Conservation (phyloP, 2,797 vertebrate species). For the Otus scops region DNA sequence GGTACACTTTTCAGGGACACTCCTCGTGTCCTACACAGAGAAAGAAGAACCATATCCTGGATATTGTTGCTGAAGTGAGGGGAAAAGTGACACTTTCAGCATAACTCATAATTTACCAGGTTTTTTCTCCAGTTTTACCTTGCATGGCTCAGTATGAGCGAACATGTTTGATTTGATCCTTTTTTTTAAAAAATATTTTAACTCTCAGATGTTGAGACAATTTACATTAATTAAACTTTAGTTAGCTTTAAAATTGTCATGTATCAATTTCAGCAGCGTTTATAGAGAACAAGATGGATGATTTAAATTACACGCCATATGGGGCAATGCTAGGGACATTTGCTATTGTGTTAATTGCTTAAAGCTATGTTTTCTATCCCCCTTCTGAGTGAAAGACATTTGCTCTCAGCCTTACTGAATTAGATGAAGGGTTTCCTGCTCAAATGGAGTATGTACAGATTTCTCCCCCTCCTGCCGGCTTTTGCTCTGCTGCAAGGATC, state of each 20-base stretch:
- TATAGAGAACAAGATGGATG: conserved; percentile 30
- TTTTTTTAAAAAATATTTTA: conserved; percentile 14
- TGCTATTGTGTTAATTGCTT: conserved; percentile 68
- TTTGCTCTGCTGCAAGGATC: background rate
- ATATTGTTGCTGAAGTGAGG: background rate
- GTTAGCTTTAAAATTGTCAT: conserved; percentile 43
- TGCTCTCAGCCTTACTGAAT: background rate
- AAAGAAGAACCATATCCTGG: background rate
- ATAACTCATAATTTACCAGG: background rate
- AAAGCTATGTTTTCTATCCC: conserved; percentile 42
- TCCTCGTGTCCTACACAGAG: background rate
- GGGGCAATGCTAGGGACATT: conserved; percentile 50
- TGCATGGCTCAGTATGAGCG: background rate
- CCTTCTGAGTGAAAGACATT: background rate
- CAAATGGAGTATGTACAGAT: background rate
- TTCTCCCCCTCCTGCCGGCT: background rate
- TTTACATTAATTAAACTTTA: conserved; percentile 62
- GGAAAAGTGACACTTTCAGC: background rate
- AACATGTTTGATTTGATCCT: background rate
- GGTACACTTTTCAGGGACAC: background rate
- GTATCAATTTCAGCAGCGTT: conserved; percentile 55
- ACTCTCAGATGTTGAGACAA: conserved; percentile 9
- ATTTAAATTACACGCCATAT: conserved; percentile 64
- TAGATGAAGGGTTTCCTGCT: background rate
- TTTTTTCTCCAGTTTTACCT: background rate